phyloP scores from a whole-genome alignment of 2,888 invertebrate genomes.

The Eupithecia vulgata region DNA sequence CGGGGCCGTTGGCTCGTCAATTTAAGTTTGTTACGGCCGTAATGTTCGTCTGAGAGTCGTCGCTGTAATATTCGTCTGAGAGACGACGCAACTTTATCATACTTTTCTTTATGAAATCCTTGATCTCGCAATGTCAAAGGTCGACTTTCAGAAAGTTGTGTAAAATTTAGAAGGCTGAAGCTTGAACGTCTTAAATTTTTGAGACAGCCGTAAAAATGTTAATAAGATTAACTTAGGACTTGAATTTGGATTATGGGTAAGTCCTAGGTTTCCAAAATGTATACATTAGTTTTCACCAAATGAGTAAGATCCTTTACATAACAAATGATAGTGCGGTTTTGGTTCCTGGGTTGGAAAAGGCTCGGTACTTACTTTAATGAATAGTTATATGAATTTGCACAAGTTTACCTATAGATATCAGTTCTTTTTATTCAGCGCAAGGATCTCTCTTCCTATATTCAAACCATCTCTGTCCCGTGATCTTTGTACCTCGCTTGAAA shows the following conservation, averaged over 20 bases:
- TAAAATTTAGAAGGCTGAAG: background rate
- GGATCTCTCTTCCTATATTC: background rate
- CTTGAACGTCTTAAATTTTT: constrained; percentile 2
- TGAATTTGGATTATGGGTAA: background rate
- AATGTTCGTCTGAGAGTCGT: constrained; percentile 27
- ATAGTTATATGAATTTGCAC: background rate
- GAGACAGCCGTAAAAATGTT: background rate
- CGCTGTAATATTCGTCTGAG: constrained; percentile 30
- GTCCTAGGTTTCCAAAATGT: background rate
- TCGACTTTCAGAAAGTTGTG: constrained; percentile 36
- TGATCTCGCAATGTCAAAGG: constrained; percentile 37
- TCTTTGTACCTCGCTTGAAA: background rate
- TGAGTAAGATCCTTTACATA: background rate
- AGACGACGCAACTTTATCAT: constrained; percentile 34
- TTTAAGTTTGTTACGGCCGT: constrained; percentile 41
- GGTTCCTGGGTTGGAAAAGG: background rate
- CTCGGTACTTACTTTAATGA: no score
- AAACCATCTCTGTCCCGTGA: background rate
- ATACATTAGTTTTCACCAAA: background rate
- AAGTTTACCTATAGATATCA: no score
- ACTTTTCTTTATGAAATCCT: constrained; percentile 41
- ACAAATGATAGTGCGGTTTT: no score
- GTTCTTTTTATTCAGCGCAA: background rate
- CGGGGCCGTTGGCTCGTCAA: constrained; percentile 38
- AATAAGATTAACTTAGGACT: background rate